Evolutionary conservation across 1,140 invertebrate species (phyloP).

Genomic region (Dendroctonus ponderosae): DNA sequence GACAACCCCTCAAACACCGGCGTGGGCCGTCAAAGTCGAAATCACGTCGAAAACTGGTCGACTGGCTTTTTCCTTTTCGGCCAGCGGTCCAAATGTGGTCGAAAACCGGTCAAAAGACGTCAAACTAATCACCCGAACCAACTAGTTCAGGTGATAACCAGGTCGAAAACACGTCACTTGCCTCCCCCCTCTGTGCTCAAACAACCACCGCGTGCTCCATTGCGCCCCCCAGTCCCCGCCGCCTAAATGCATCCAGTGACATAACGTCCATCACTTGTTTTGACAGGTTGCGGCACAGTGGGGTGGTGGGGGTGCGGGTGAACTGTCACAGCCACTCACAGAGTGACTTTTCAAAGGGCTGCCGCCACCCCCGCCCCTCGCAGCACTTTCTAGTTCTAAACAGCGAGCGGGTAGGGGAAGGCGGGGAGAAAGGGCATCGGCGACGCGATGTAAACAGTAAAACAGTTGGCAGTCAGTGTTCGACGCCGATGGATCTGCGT

Average conservation of each 20-base stretch:
- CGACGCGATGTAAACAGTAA: conserved; percentile 40
- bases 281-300: conserved; percentile 22
- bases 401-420: conserved; percentile 5
- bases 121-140: no score
- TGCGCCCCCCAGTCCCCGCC: neutral
- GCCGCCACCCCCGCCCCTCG: conserved; percentile 10
- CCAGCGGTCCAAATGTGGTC: no score
- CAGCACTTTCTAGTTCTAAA: conserved; percentile 33
- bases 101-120: no score
- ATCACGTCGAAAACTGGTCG: no score
- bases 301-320: conserved; percentile 30
- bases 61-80: no score
- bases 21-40: no score
- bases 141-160: no score
- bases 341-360: conserved; percentile 43
- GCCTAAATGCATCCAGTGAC: conserved; percentile 5
- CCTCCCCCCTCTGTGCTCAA: no score
- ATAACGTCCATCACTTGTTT: conserved; percentile 39
- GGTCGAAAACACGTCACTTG: no score
- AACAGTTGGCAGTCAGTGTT: conserved; percentile 34
- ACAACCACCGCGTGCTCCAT: no score
- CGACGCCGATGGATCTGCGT: conserved; percentile 25
- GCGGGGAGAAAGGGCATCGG: conserved; percentile 26
- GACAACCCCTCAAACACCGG: no score
- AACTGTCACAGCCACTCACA: conserved; percentile 43